Conservation (phyloP, 1,140 invertebrate genomes). For the Cotesia glomerata region DNA sequence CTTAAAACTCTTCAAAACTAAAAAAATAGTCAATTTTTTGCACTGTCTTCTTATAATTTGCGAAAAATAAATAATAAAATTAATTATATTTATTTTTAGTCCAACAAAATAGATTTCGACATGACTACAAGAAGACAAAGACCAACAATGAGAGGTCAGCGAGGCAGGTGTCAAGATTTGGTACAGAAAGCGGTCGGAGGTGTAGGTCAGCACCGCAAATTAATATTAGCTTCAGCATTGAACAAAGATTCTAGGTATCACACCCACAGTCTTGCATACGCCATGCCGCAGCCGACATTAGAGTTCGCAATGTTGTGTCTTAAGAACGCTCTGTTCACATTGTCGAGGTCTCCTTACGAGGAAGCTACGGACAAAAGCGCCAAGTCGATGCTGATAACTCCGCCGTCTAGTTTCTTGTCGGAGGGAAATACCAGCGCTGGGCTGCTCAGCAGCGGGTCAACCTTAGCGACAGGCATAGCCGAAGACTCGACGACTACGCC, state of each 20-base stretch:
- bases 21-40: too few relatives aligned
- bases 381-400: conserved; percentile 40
- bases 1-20: too few relatives aligned
- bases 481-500: too few relatives aligned
- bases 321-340: conserved; percentile 79
- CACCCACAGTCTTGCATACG: conserved; percentile 73
- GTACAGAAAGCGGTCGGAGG: conserved; percentile 69
- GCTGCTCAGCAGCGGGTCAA: conserved; percentile 22
- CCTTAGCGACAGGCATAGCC: too few relatives aligned
- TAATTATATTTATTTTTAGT: conserved; percentile 55
- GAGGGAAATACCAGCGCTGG: too few relatives aligned
- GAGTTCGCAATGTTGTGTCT: conserved; percentile 90
- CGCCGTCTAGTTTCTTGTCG: too few relatives aligned
- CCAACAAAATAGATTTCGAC: conserved; percentile 73
- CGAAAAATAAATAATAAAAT: neutral
- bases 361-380: too few relatives aligned
- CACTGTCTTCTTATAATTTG: neutral
- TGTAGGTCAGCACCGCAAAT: conserved; percentile 69
- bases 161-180: conserved; percentile 65
- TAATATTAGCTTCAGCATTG: conserved; percentile 67
- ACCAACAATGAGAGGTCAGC: too few relatives aligned
- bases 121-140: conserved; percentile 58
- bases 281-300: conserved; percentile 84
- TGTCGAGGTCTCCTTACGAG: conserved; percentile 48
- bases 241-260: conserved; percentile 68